Conservation (phyloP, 2,888 invertebrate genomes). For the Hylaea fasciaria region DNA sequence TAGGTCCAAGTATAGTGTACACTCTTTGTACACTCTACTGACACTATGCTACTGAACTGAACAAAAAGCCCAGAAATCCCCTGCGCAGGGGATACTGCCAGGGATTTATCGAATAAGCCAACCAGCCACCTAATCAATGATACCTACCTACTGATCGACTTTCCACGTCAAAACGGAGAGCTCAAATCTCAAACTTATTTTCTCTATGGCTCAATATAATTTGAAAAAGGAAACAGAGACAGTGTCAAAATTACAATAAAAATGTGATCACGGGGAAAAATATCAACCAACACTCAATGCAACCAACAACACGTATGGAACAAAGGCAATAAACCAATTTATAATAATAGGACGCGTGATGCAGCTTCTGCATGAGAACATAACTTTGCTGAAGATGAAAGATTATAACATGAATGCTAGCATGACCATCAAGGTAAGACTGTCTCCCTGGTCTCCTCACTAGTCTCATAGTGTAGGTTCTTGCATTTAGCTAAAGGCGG, state of each 20-base stretch:
- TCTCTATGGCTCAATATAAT: too few species aligned
- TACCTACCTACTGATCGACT: too few species aligned
- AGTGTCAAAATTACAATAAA: conserved; percentile 67
- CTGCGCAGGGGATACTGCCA: too few species aligned
- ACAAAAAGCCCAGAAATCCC: too few species aligned
- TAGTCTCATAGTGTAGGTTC: background rate
- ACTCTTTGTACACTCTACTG: too few species aligned
- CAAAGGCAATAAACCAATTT: conserved; percentile 1
- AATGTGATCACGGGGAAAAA: conserved; percentile 62
- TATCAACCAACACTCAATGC: conserved; percentile 38
- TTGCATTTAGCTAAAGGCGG: too few species aligned
- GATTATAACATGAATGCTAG: conserved; percentile 58
- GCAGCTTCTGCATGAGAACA: conserved; percentile 72
- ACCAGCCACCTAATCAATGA: too few species aligned
- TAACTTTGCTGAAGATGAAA: conserved; percentile 52
- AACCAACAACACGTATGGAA: conserved; percentile 16
- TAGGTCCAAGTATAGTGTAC: too few species aligned
- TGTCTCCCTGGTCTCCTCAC: background rate
- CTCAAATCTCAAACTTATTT: too few species aligned
- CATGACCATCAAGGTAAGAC: conserved; percentile 43
- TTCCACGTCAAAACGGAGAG: too few species aligned
- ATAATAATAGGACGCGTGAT: conserved; percentile 51
- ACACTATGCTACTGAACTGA: too few species aligned
- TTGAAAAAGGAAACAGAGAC: conserved; percentile 65
- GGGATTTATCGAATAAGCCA: too few species aligned